A percentile compares a stretch with the other conserved stretches of the same genome.
Conservation (phyloP, 2,797 vertebrate genomes). For the Epinephelus awoara region DNA sequence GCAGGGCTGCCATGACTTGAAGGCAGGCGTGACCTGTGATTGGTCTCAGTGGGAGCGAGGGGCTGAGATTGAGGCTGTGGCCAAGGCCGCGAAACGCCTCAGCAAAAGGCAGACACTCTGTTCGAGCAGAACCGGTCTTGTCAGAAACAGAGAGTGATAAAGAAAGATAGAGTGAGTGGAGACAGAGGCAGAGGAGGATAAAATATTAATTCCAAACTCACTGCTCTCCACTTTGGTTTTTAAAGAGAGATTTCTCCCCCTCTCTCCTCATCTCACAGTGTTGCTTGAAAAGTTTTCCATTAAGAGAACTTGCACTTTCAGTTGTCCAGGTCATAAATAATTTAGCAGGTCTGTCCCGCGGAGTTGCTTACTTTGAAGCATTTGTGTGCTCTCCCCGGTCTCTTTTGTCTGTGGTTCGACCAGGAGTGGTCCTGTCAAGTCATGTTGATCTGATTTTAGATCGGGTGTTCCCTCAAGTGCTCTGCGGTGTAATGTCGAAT, state of each 20-base stretch:
- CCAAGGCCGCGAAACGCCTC: slow-evolving; percentile 17
- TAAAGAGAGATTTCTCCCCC: background rate
- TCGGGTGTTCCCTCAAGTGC: slow-evolving; percentile 38
- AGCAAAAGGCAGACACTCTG: slow-evolving; percentile 27
- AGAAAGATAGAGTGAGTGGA: slow-evolving; percentile 31
- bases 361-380: slow-evolving; percentile 31
- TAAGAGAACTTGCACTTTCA: slow-evolving; percentile 56
- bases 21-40: slow-evolving; percentile 60
- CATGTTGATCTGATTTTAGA: slow-evolving; percentile 56
- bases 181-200: slow-evolving; percentile 25
- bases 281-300: slow-evolving; percentile 65
- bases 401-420: slow-evolving; percentile 27
- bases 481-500: slow-evolving; percentile 40
- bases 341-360: slow-evolving; percentile 56
- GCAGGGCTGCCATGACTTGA: slow-evolving; percentile 27
- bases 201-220: slow-evolving; percentile 64
- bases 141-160: slow-evolving; percentile 43
- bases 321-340: slow-evolving; percentile 67
- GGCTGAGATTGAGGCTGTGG: slow-evolving; percentile 45
- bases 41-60: slow-evolving; percentile 51
- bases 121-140: slow-evolving; percentile 42
- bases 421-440: slow-evolving; percentile 14
- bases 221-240: slow-evolving; percentile 21
- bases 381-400: slow-evolving; percentile 2
- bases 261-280: background rate